phyloP scores from a whole-genome alignment of 2,113 vertebrate genomes.

The Trichechus manatus region DNA sequence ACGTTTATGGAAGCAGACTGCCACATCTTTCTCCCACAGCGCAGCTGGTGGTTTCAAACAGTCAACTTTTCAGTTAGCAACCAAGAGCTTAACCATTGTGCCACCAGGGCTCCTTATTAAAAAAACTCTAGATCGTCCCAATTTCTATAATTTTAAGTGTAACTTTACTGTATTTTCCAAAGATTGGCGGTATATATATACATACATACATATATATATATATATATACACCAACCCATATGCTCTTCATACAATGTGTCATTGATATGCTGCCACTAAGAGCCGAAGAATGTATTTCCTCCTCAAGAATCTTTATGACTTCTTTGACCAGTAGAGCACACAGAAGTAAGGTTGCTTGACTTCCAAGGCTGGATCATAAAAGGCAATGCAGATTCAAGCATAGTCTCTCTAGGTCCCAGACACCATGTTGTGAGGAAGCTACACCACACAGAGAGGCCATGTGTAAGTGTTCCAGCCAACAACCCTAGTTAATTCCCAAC shows the following conservation, averaged over 20 bases:
- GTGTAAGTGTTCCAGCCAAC: neutral
- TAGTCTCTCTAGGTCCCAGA: neutral
- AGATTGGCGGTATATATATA: neutral
- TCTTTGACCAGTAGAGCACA: neutral
- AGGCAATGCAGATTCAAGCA: neutral
- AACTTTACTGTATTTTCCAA: slow-evolving; percentile 19
- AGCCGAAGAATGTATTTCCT: neutral
- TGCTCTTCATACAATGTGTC: neutral
- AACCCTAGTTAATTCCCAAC: neutral
- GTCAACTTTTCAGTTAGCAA: neutral
- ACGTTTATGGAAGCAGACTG: neutral
- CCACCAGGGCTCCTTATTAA: neutral
- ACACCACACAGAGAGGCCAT: neutral
- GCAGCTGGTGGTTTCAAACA: neutral
- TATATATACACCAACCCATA: too few species aligned
- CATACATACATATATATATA: too few species aligned
- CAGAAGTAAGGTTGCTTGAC: neutral
- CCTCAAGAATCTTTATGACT: neutral
- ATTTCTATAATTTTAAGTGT: neutral
- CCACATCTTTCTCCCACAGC: neutral
- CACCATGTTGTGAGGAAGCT: neutral
- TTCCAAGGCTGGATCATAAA: neutral
- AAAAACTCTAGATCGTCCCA: neutral
- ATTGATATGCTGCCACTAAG: neutral
- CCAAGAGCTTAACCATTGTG: neutral